Base-by-base conservation (phyloP, 2,888 invertebrate species). In the Callimorpha dominula region DNA sequence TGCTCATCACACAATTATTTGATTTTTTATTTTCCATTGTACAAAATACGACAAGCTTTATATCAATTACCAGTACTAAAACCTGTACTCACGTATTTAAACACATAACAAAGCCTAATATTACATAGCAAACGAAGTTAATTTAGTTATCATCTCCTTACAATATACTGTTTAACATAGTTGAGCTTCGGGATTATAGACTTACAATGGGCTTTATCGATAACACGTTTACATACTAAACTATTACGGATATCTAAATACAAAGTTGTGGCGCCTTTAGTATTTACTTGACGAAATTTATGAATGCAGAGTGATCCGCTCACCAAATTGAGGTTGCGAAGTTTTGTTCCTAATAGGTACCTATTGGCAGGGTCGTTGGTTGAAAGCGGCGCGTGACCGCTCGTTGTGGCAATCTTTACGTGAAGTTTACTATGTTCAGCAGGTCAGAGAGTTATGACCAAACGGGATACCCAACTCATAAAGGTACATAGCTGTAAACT, bases 181-280 rank as follows among this genome's bases (percentile, higher is more conserved):
- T 67, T 31, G 15, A 63, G 31, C 70, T 64, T 20, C 15, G 20
- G 54, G 77, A 82, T 82, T 76, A 80, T 5, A 7, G 62, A 49
- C 64, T 76, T 72, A 76, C 17, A 1, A 62, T 54, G 15, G 57
- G 52, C 70, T 69, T 42, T n/a, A 57, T 60, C 73, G 72, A 74
- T 65, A 72, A 77, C 8, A 20, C 20, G 57, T 68, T 68, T 31
- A 57, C 54, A 15, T 60, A 52, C 43, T 57, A 57, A 57, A 57
- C 67, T 49, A 46, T 43, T n/a, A 50, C 12, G 50, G 6, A 12
- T 63, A 50, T n/a, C 12, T 57, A n/a, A 43, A 42, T 40, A 40
- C 15, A 65, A 31, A 68, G 46, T 49, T 60, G 46, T 17, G 20
- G 9, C 3, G 20, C 17, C 20, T 60, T 62, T 6, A 9, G 50